Evolutionary conservation across 2,888 invertebrate species (phyloP).

Genomic region (Drosophila longiperda): DNA sequence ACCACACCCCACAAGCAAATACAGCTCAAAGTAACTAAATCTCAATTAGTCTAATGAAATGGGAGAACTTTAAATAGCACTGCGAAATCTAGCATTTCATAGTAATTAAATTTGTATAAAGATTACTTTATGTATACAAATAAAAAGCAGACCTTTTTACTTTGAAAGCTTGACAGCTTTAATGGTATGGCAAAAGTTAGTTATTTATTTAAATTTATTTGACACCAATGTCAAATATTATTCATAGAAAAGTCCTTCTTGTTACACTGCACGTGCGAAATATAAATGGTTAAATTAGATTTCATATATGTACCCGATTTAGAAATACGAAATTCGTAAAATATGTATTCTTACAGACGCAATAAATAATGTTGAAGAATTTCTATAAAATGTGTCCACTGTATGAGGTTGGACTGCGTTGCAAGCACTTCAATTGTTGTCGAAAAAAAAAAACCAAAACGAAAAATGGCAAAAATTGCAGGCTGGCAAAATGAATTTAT

Average conservation of each 20-base stretch:
- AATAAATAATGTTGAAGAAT: conserved; percentile 21
- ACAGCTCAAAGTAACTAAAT: not conserved
- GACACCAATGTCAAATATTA: not conserved
- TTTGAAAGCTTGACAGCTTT: not conserved
- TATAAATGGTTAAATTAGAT: not conserved
- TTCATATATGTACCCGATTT: not conserved
- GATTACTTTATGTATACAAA: not conserved
- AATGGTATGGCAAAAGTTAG: not conserved
- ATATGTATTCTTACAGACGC: not conserved
- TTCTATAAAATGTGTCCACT: not conserved
- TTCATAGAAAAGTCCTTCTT: not conserved
- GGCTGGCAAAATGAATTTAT: conserved; percentile 45
- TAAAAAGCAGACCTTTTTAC: no score
- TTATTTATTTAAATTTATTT: not conserved
- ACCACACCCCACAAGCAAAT: not conserved
- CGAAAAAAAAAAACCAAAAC: not conserved
- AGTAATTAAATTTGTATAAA: not conserved
- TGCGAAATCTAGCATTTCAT: not conserved
- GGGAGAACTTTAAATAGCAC: not conserved
- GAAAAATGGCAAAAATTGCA: conserved; percentile 15
- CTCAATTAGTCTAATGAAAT: not conserved
- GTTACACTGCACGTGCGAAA: not conserved
- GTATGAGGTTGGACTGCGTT: conserved; percentile 9
- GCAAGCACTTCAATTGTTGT: conserved; percentile 8
- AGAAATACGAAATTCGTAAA: not conserved